Conservation (phyloP, 2,113 vertebrate species). For the Semicossyphus pulcher region DNA sequence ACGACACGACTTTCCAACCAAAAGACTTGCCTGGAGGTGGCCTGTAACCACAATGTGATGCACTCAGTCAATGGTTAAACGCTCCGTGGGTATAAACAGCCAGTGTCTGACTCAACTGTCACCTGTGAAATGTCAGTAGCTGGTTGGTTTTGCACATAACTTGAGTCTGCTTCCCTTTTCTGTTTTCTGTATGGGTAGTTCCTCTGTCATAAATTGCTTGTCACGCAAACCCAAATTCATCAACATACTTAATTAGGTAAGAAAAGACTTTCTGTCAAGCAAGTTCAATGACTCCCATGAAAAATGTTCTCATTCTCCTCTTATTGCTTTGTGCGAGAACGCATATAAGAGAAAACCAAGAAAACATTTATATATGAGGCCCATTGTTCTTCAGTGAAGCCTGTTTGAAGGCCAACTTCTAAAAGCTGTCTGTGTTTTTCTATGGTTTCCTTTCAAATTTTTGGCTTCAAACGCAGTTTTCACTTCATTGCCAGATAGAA, state of each 20-base stretch:
- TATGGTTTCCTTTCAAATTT: background rate
- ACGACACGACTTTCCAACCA: too few species aligned
- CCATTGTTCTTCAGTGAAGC: background rate
- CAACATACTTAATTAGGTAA: background rate
- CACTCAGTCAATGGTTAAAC: too few species aligned
- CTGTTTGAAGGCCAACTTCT: background rate
- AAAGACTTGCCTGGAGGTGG: too few species aligned
- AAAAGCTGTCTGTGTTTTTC: background rate
- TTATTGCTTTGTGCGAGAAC: background rate
- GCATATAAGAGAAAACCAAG: background rate
- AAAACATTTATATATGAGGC: background rate
- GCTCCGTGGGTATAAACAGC: too few species aligned
- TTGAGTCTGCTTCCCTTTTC: too few species aligned
- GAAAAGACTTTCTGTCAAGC: background rate
- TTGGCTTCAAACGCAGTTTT: background rate
- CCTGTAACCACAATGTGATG: too few species aligned
- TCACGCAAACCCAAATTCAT: background rate
- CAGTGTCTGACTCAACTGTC: background rate
- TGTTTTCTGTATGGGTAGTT: too few species aligned
- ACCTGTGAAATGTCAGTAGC: background rate
- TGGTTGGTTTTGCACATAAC: background rate
- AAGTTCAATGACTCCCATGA: background rate
- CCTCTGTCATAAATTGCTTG: background rate
- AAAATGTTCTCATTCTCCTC: background rate
- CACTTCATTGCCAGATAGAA: background rate